Evolutionary conservation across 2,888 invertebrate genomes (phyloP).

Genomic region (Tenthredo mesomela): DNA sequence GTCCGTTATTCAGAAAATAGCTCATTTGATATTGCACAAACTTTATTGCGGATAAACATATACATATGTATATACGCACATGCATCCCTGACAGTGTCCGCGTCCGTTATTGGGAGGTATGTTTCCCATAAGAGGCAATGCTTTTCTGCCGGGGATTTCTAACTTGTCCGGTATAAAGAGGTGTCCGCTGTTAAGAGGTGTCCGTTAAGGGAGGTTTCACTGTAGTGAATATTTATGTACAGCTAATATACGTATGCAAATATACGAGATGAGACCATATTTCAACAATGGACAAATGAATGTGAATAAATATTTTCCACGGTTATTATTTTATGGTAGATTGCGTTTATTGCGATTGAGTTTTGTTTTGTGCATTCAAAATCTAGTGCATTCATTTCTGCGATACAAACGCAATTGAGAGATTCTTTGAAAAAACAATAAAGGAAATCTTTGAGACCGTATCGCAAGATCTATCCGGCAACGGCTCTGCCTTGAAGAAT

Average conservation of each 20-base stretch:
- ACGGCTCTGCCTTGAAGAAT: slow-evolving; percentile 56
- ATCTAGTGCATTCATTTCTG: slow-evolving; percentile 67
- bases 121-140: too few species aligned
- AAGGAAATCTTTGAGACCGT: slow-evolving; percentile 64
- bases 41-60: too few species aligned
- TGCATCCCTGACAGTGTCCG: too few species aligned
- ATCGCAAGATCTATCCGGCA: slow-evolving; percentile 56
- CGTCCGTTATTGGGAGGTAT: too few species aligned
- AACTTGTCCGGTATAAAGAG: too few species aligned
- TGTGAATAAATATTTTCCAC: slow-evolving; percentile 16
- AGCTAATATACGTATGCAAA: background rate
- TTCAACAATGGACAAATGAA: slow-evolving; percentile 22
- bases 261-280: background rate
- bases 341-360: slow-evolving; percentile 42
- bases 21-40: too few species aligned
- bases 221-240: background rate
- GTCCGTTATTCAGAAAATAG: too few species aligned
- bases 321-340: background rate
- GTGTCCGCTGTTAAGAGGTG: too few species aligned
- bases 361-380: slow-evolving; percentile 34
- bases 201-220: too few species aligned
- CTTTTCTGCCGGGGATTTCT: too few species aligned
- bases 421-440: slow-evolving; percentile 71
- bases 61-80: too few species aligned
- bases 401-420: slow-evolving; percentile 61